Percentiles rank a stretch among this genome's conserved stretches.
phyloP scores from a whole-genome alignment of 2,113 vertebrate genomes.

The Alaudala cheleensis region DNA sequence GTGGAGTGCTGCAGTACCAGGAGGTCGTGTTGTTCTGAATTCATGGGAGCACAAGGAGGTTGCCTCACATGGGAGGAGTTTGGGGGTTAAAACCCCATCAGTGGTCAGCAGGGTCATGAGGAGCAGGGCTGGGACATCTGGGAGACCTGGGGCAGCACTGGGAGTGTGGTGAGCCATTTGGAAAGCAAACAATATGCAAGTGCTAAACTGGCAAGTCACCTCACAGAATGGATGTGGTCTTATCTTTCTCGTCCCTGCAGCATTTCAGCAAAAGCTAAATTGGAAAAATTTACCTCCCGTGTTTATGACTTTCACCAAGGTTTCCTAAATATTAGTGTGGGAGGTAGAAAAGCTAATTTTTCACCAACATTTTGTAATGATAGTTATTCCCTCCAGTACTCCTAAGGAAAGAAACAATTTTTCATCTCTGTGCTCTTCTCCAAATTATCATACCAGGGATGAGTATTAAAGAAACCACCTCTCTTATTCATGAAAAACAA shows the following conservation, averaged over 20 bases:
- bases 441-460: background rate
- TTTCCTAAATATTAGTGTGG: conserved; percentile 47
- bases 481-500: conserved; percentile 6
- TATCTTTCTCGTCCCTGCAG: background rate
- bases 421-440: conserved; percentile 15
- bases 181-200: background rate
- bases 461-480: background rate
- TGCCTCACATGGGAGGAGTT: background rate
- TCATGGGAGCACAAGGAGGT: background rate
- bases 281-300: background rate
- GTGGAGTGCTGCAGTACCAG: background rate
- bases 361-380: conserved; percentile 20
- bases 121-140: background rate
- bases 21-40: background rate
- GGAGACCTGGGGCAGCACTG: fast-evolving
- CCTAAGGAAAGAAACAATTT: conserved; percentile 19
- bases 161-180: background rate
- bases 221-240: background rate
- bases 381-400: conserved; percentile 44
- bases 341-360: conserved; percentile 47
- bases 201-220: background rate
- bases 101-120: background rate
- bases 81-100: background rate
- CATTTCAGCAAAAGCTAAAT: background rate
- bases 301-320: conserved; percentile 40